A percentile compares a stretch with the other conserved stretches of the same genome.
Evolutionary conservation across 2,113 vertebrate species (phyloP).

Genomic region (Colaptes auratus): DNA sequence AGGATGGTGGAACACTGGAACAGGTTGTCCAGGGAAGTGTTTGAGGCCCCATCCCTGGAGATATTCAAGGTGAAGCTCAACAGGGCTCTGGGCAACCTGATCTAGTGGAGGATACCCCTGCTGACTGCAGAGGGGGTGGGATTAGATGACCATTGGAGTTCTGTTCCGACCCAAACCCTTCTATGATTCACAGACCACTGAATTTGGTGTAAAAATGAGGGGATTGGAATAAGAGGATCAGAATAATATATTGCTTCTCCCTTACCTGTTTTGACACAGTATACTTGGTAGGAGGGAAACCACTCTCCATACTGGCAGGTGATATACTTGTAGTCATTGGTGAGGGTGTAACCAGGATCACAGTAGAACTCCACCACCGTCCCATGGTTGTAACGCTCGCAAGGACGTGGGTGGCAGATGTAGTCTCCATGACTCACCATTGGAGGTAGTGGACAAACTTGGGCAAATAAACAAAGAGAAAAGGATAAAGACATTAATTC

Average conservation of each 20-base stretch:
- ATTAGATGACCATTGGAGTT: too few species aligned
- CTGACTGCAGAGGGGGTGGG: too few species aligned
- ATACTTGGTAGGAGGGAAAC: constrained; percentile 87
- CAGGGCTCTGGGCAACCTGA: too few species aligned
- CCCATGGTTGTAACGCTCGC: constrained; percentile 84
- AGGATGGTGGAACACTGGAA: too few species aligned
- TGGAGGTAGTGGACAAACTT: constrained; percentile 88
- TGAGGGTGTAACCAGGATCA: constrained; percentile 85
- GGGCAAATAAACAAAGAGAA: constrained; percentile 34
- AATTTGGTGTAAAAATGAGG: background rate
- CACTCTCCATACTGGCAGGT: constrained; percentile 89
- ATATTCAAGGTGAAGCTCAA: too few species aligned
- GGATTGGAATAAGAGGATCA: fast-evolving
- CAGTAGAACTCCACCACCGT: constrained; percentile 90
- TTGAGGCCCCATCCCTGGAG: too few species aligned
- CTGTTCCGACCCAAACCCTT: too few species aligned
- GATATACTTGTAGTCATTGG: constrained; percentile 89
- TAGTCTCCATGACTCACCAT: constrained; percentile 87
- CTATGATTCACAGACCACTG: background rate
- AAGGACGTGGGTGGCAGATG: constrained; percentile 87
- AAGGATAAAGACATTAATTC: constrained; percentile 20
- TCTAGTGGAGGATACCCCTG: too few species aligned
- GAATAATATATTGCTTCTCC: background rate
- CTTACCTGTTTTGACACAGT: constrained; percentile 84
- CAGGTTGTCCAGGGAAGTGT: too few species aligned